A percentile compares a stretch with the other conserved stretches of the same genome.
These are phyloP conservation scores for Charanyca ferruginea DNA, from an alignment of 2,888 invertebrate species.

Conservation along the genomic window DNA sequence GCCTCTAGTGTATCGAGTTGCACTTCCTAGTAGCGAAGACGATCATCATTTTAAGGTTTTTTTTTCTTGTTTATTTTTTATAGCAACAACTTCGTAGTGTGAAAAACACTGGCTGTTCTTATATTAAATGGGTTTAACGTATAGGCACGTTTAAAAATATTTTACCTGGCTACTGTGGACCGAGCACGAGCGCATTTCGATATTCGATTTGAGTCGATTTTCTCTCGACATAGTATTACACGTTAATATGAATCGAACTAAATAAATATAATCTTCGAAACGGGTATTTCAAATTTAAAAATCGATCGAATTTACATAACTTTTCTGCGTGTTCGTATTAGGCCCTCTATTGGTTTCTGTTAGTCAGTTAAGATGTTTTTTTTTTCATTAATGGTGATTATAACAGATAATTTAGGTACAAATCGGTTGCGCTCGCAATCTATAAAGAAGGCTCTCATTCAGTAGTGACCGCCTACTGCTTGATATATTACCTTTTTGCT, in stretches of 20 bases:
- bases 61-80: conserved; percentile 50
- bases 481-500: conserved; percentile 41
- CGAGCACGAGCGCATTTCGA: too few species aligned
- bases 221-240: too few species aligned
- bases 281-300: neutral
- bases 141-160: neutral
- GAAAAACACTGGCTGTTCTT: conserved; percentile 42
- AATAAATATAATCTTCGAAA: neutral
- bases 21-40: conserved; percentile 71
- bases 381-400: conserved; percentile 16
- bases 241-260: too few species aligned
- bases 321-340: too few species aligned
- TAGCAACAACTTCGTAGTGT: conserved; percentile 45
- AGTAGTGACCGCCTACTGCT: conserved; percentile 32
- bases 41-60: conserved; percentile 51
- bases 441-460: conserved; percentile 7
- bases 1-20: conserved; percentile 79
- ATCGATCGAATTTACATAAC: neutral
- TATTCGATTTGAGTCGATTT: neutral
- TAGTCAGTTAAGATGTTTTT: conserved; percentile 2
- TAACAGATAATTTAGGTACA: conserved; percentile 4
- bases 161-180: too few species aligned
- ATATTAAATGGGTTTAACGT: neutral
- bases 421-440: conserved; percentile 12
- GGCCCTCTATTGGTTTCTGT: neutral